Base-by-base conservation (phyloP, 2,888 invertebrate species). In the Polymixis lichenea region DNA sequence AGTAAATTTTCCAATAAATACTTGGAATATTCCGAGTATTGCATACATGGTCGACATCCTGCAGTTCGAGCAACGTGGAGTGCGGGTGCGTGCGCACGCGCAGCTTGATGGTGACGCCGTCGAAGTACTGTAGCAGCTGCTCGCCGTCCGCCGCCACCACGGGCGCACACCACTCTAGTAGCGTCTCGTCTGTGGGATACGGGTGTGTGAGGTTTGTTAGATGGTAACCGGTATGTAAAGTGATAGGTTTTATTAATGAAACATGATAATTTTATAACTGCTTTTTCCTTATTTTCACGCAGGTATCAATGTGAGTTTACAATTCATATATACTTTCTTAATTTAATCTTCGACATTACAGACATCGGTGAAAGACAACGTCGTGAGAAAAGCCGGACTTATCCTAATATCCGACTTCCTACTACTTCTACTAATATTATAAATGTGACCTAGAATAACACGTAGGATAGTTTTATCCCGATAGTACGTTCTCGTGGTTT, bases 41-140 rank as follows among this genome's bases (percentile, higher is more conserved):
- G 32, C 62, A 72, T 70, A 94, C 96, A 86, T 95, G 91, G 56
- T 94, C 93, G 0, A 95, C 93, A 61, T 94, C 91, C 43, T 90
- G 91, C 11, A 96, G 88, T 62, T 95, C 93, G 5, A 96, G 83
- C 22, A 92, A 89, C 53, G 95, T 91, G 71, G 95, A 94, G 83
- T 95, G 95, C 4, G 94, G 94, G 53, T 95, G 87, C 0, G 89
- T 90, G 80, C 89, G 90, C 75, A 94, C 91, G 77, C 93, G 92
- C 89, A 96, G 80, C 84, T 96, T 96, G 61, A 95, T 83, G 2
- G 94, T 95, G 43, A 86, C 61, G 0, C 91, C 92, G 72, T 87
- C 88, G 15, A 68, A 43, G 58, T 94, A 83, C 81, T 94, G 95
- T 58, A 96, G 76, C 65, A 95, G 83, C n/a, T 95, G 95, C 76